A percentile compares a stretch with the other conserved stretches of the same genome.
Conservation (phyloP, 2,888 invertebrate genomes). For the Pandemis heparana region DNA sequence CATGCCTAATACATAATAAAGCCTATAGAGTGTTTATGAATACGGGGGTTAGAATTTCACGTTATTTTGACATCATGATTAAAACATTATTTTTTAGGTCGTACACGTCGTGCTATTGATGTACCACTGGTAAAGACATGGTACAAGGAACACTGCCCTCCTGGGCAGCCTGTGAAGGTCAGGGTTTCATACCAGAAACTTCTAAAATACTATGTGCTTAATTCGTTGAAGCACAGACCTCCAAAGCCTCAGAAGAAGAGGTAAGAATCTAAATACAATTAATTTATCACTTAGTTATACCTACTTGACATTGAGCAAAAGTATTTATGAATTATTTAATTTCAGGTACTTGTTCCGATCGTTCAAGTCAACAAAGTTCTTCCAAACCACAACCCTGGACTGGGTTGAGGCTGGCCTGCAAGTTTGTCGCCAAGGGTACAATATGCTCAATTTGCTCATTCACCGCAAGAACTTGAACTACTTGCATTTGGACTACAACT, state of each 20-base stretch:
- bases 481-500: conserved; percentile 99
- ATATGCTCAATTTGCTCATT: conserved; percentile 99
- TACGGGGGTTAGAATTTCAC: background rate
- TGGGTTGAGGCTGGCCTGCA: conserved; percentile 99
- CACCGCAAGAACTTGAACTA: conserved; percentile 99
- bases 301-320: background rate
- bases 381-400: conserved; percentile 99
- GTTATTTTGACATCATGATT: background rate
- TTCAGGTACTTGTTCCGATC: conserved; percentile 97
- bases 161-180: conserved; percentile 99
- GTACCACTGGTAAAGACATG: conserved; percentile 99
- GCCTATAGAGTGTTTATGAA: background rate
- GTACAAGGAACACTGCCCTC: conserved; percentile 98
- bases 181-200: conserved; percentile 99
- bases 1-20: too few relatives aligned
- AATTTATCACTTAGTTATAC: background rate
- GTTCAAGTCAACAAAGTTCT: conserved; percentile 99
- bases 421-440: conserved; percentile 99
- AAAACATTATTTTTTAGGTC: conserved; percentile 81
- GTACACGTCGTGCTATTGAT: conserved; percentile 97
- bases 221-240: conserved; percentile 98
- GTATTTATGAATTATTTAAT: background rate
- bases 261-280: conserved; percentile 59
- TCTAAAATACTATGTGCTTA: conserved; percentile 98
- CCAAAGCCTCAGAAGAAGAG: conserved; percentile 99